A percentile compares a stretch with the other conserved stretches of the same genome.
Conservation (phyloP, 2,797 vertebrate genomes). For the Pangasius krempfi region DNA sequence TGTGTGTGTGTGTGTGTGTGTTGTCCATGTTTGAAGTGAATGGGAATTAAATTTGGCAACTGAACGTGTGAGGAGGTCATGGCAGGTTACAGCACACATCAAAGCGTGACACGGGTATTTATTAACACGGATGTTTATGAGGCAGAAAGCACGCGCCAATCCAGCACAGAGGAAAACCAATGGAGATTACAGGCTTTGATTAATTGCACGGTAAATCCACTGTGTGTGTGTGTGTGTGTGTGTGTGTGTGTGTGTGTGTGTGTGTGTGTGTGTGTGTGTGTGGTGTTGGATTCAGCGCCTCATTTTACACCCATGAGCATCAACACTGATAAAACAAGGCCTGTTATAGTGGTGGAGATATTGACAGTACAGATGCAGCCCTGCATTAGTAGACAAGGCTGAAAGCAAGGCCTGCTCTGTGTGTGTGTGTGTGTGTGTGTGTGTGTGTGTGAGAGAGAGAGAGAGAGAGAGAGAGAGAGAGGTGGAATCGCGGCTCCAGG, state of each 20-base stretch:
- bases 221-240: slow-evolving; percentile 3
- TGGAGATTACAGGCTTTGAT: slow-evolving; percentile 18
- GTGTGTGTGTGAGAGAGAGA: background rate
- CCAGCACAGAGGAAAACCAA: slow-evolving; percentile 3
- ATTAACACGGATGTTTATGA: slow-evolving; percentile 50
- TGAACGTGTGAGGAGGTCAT: slow-evolving; percentile 36
- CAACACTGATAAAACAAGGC: slow-evolving; percentile 19
- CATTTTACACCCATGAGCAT: slow-evolving; percentile 13
- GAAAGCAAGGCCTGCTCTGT: background rate
- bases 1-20: slow-evolving; percentile 16
- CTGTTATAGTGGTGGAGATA: background rate
- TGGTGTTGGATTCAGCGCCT: background rate
- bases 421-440: slow-evolving; percentile 19
- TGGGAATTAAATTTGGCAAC: slow-evolving; percentile 24
- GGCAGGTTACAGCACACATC: slow-evolving; percentile 42
- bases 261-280: background rate
- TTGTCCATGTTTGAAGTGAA: slow-evolving; percentile 24
- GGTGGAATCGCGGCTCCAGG: slow-evolving; percentile 27
- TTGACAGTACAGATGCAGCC: slow-evolving; percentile 11
- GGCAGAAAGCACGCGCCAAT: background rate
- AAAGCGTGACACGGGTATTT: slow-evolving; percentile 49
- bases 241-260: slow-evolving; percentile 1
- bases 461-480: slow-evolving; percentile 14
- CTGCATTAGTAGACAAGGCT: slow-evolving; percentile 12
- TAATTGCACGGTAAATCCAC: background rate